These are phyloP conservation scores for Pogonus chalceus DNA, from an alignment of 1,140 invertebrate genomes.

Conservation along the genomic window DNA sequence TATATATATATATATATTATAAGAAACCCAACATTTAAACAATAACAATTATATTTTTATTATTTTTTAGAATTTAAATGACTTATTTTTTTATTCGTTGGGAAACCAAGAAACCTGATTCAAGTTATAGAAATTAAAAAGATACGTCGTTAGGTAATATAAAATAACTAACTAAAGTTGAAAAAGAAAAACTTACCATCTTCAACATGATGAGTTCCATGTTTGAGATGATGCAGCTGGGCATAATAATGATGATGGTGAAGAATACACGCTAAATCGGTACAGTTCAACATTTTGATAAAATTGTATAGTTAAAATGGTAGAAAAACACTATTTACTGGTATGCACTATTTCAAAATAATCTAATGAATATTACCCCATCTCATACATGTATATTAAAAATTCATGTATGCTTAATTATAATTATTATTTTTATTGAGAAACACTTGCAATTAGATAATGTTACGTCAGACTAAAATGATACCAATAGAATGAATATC, in stretches of 20 bases:
- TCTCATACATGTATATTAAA: neutral
- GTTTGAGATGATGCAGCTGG: conserved; percentile 55
- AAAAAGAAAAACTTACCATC: too few relatives aligned
- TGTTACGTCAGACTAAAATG: too few relatives aligned
- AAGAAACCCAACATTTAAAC: too few relatives aligned
- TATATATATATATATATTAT: too few relatives aligned
- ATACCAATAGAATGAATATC: too few relatives aligned
- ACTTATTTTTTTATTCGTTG: too few relatives aligned
- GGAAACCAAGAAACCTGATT: too few relatives aligned
- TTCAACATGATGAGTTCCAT: conserved; percentile 37
- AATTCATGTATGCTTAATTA: neutral
- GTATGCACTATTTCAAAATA: neutral
- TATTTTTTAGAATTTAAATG: too few relatives aligned
- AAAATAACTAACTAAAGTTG: too few relatives aligned
- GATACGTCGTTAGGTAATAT: too few relatives aligned
- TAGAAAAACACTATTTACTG: neutral
- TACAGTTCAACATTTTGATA: conserved; percentile 59
- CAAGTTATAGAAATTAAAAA: too few relatives aligned
- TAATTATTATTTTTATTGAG: neutral
- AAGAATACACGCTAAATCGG: conserved; percentile 63
- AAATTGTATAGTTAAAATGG: neutral
- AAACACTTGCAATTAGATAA: neutral
- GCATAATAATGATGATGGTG: conserved; percentile 65
- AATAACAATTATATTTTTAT: too few relatives aligned
- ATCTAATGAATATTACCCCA: neutral